These are phyloP conservation scores for Xiphophorus birchmanni DNA, from an alignment of 2,797 vertebrate species.

Conservation along the genomic window DNA sequence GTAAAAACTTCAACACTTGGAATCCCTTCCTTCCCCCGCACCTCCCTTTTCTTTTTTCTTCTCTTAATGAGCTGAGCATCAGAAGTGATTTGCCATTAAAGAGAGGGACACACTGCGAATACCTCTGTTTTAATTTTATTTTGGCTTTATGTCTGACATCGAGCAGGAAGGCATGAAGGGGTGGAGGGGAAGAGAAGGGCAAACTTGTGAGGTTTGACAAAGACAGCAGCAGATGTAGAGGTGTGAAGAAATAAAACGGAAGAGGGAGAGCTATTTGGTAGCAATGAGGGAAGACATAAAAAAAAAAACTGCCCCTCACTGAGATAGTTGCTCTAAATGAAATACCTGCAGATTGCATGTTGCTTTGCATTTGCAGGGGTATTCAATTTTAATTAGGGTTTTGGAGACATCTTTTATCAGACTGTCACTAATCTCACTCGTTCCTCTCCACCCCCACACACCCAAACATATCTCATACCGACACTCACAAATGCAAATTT, in stretches of 20 bases:
- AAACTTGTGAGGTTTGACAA: conserved; percentile 61
- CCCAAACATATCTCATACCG: conserved; percentile 5
- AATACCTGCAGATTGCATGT: conserved; percentile 83
- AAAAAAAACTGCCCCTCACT: conserved; percentile 60
- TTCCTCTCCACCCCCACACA: conserved; percentile 8
- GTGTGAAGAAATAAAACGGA: conserved; percentile 73
- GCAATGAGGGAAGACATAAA: conserved; percentile 74
- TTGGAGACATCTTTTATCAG: conserved; percentile 84
- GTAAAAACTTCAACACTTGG: conserved; percentile 43
- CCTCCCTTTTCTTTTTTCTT: conserved; percentile 21
- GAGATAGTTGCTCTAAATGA: conserved; percentile 79
- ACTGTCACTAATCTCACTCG: conserved; percentile 78
- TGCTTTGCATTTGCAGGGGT: conserved; percentile 76
- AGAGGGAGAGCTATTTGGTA: conserved; percentile 66
- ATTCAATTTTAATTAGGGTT: conserved; percentile 86
- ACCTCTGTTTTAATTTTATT: conserved; percentile 69
- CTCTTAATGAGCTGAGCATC: conserved; percentile 65
- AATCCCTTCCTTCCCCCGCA: conserved; percentile 14
- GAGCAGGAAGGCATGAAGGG: conserved; percentile 18
- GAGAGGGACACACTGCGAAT: conserved; percentile 43
- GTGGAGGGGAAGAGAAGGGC: conserved; percentile 48
- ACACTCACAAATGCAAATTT: conserved; percentile 55
- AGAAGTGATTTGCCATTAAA: conserved; percentile 46
- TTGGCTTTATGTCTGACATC: conserved; percentile 68
- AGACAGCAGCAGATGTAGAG: conserved; percentile 63